A percentile compares a stretch with the other conserved stretches of the same genome.
Conservation (phyloP, 1,140 invertebrate genomes). For the Meteorus sp. region DNA sequence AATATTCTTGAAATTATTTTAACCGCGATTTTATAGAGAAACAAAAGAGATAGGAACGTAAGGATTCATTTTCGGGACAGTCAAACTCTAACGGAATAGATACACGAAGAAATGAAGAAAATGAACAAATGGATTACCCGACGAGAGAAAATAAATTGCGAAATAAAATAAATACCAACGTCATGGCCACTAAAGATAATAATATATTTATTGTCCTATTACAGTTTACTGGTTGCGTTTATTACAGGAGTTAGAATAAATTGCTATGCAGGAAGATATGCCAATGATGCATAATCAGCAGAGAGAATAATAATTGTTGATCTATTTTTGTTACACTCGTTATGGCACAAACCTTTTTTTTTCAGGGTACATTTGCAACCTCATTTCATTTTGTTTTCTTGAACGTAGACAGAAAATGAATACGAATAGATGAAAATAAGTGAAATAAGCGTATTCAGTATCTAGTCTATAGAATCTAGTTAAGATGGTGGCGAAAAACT, state of each 20-base stretch:
- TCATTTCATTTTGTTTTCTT: background rate
- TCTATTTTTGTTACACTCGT: background rate
- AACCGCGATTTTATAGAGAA: too few relatives aligned
- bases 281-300: too few relatives aligned
- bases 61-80: background rate
- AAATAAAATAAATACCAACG: too few relatives aligned
- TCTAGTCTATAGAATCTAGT: slow-evolving; percentile 50
- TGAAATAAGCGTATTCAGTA: slow-evolving; percentile 56
- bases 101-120: too few relatives aligned
- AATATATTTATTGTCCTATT: slow-evolving; percentile 31
- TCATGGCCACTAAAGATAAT: background rate
- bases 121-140: background rate
- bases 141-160: background rate
- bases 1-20: slow-evolving; percentile 51
- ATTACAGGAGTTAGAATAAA: slow-evolving; percentile 26
- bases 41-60: too few relatives aligned
- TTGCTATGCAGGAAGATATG: too few relatives aligned
- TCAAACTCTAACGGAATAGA: too few relatives aligned
- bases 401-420: too few relatives aligned
- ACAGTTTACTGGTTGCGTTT: slow-evolving; percentile 53
- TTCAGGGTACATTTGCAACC: too few relatives aligned
- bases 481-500: slow-evolving; percentile 40
- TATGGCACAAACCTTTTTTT: background rate
- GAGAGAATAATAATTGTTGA: background rate
- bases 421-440: background rate